These are phyloP conservation scores for Meriones unguiculatus DNA, from an alignment of 2,113 vertebrate genomes.

Conservation along the genomic window DNA sequence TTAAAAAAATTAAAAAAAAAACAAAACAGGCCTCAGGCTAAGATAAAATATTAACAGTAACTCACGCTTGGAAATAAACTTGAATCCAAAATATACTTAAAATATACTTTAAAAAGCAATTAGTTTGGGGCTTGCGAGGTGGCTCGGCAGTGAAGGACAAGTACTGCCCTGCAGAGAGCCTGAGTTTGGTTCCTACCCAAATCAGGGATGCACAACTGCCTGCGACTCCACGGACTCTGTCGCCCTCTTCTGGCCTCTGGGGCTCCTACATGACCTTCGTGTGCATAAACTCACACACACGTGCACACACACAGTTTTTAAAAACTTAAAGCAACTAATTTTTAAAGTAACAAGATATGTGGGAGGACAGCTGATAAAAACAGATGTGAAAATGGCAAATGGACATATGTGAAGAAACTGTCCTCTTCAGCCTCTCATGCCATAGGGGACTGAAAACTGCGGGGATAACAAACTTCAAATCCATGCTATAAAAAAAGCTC, in stretches of 20 bases:
- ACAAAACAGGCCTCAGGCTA: neutral
- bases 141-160: neutral
- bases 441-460: neutral
- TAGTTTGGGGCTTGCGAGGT: neutral
- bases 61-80: neutral
- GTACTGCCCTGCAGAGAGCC: neutral
- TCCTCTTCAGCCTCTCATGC: neutral
- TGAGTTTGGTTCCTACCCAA: neutral
- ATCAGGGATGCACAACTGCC: neutral
- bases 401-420: neutral
- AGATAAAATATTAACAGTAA: neutral
- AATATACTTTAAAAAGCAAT: neutral
- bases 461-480: neutral
- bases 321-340: neutral
- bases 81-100: neutral
- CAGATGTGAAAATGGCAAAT: neutral
- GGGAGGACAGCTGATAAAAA: neutral
- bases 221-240: neutral
- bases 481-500: neutral
- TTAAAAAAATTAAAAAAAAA: neutral
- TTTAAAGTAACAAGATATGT: neutral
- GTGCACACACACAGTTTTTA: no score
- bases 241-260: neutral
- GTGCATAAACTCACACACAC: neutral
- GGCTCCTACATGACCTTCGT: neutral